phyloP scores from a whole-genome alignment of 2,113 vertebrate species.

The Herpailurus yagouaroundi region DNA sequence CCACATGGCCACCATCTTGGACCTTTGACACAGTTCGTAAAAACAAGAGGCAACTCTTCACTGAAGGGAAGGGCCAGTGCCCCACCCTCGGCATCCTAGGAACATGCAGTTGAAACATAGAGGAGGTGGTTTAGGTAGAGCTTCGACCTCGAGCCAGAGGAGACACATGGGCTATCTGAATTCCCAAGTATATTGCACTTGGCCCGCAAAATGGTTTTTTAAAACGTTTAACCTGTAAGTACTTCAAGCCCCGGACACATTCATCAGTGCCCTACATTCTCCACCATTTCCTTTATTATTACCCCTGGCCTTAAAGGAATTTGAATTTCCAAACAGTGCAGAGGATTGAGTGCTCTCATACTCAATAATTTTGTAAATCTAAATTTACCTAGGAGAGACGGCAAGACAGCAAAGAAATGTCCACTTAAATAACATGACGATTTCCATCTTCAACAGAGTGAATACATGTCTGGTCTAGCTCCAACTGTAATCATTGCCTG shows the following conservation, averaged over 20 bases:
- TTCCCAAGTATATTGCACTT: neutral
- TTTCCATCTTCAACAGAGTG: neutral
- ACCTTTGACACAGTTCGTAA: neutral
- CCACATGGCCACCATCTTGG: accelerated
- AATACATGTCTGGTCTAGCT: too few relatives aligned
- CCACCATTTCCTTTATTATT: neutral
- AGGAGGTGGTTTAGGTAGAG: too few relatives aligned
- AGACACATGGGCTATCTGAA: neutral
- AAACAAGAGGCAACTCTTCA: neutral
- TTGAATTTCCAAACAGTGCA: neutral
- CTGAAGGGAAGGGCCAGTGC: neutral
- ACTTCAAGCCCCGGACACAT: neutral
- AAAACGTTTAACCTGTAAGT: neutral
- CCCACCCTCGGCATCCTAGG: neutral
- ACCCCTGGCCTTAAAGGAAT: neutral
- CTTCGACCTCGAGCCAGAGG: neutral
- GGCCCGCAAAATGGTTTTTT: neutral
- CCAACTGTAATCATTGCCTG: neutral
- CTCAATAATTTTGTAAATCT: neutral
- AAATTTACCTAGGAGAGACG: neutral
- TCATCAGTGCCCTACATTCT: accelerated
- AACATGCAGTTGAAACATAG: neutral
- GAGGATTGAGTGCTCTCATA: too few relatives aligned
- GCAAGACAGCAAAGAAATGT: too few relatives aligned
- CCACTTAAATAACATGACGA: accelerated